These are phyloP conservation scores for Bactericera cockerelli DNA, from an alignment of 1,140 invertebrate genomes.

Conservation along the genomic window DNA sequence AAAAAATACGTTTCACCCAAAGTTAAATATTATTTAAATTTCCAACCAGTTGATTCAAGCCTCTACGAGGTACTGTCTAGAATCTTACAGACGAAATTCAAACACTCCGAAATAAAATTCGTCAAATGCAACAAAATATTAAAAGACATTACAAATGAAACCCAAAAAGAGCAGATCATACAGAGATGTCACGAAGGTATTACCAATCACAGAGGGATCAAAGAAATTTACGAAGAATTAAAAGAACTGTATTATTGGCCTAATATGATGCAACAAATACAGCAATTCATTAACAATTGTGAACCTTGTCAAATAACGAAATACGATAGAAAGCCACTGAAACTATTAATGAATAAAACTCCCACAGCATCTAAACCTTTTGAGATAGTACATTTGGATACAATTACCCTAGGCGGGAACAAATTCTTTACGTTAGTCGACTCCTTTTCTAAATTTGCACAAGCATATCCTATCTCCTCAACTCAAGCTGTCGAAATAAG, in stretches of 20 bases:
- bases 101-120: neutral
- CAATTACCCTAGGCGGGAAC: neutral
- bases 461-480: neutral
- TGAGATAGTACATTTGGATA: neutral
- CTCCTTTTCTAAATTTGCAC: neutral
- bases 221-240: neutral
- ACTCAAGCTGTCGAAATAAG: neutral
- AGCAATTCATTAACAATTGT: neutral
- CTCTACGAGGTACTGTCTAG: neutral
- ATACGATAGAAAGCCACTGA: neutral
- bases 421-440: neutral
- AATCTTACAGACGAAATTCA: neutral
- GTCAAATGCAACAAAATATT: neutral
- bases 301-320: neutral
- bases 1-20: neutral
- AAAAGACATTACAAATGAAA: neutral
- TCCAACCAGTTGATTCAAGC: neutral
- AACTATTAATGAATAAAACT: neutral
- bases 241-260: conserved; percentile 3
- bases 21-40: neutral
- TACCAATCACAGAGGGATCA: neutral
- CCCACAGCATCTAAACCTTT: neutral
- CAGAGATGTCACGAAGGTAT: neutral
- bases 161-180: neutral
- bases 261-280: neutral